phyloP scores from a whole-genome alignment of 2,888 invertebrate species.

The Byasa hedistus region DNA sequence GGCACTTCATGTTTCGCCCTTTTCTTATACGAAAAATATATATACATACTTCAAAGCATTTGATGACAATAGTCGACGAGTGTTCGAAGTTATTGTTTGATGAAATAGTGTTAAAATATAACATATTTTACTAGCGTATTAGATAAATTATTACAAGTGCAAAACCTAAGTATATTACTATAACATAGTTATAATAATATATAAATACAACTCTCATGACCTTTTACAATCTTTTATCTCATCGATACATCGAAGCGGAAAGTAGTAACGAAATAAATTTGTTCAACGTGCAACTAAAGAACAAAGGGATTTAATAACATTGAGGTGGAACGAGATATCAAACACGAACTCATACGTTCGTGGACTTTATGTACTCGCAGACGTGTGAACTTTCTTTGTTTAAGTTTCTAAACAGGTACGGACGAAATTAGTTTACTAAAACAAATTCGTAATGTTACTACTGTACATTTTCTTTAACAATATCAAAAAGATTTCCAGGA shows the following conservation, averaged over 20 bases:
- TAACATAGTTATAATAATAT: too few species aligned
- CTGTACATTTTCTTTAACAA: too few species aligned
- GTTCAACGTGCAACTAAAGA: conserved; percentile 35
- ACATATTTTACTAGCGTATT: background rate
- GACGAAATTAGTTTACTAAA: background rate
- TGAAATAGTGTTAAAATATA: conserved; percentile 3
- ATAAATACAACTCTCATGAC: conserved; percentile 41
- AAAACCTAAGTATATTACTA: background rate
- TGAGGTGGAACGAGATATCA: conserved; percentile 33
- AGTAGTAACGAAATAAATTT: conserved; percentile 32
- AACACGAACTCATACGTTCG: conserved; percentile 22
- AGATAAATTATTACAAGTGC: background rate
- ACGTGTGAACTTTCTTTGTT: conserved; percentile 21
- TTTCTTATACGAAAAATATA: background rate
- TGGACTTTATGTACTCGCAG: conserved; percentile 7
- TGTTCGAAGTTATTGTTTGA: conserved; percentile 14
- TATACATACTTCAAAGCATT: background rate
- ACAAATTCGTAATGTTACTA: background rate
- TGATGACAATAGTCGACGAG: conserved; percentile 7
- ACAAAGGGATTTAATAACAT: conserved; percentile 42
- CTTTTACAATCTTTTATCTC: conserved; percentile 42
- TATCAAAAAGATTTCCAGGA: too few species aligned
- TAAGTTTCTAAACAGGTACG: background rate
- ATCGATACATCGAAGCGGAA: conserved; percentile 37
- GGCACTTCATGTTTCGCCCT: background rate